Evolutionary conservation across 2,797 vertebrate species (phyloP).

Genomic region (Ficedula albicollis): DNA sequence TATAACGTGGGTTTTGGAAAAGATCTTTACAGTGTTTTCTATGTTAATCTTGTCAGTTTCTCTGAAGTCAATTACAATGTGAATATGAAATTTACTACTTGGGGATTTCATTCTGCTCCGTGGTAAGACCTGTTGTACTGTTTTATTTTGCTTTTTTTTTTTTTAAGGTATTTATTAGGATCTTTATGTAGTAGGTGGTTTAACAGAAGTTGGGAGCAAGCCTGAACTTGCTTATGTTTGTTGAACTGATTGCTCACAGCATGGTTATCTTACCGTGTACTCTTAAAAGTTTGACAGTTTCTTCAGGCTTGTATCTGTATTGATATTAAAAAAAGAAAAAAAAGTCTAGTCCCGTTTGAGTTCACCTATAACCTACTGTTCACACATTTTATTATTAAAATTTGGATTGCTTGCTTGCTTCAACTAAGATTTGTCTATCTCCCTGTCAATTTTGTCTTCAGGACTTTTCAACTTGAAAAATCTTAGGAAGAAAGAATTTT

Average conservation of each 20-base stretch:
- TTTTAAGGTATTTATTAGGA: not conserved
- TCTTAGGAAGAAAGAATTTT: not conserved
- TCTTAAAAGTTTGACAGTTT: not conserved
- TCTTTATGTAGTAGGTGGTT: not conserved
- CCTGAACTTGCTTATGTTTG: not conserved
- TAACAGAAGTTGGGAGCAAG: not conserved
- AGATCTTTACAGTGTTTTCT: not conserved
- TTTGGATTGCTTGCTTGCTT: not conserved
- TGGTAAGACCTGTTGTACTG: not conserved
- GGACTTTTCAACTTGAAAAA: not conserved
- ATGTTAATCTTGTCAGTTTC: not conserved
- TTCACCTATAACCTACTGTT: not conserved
- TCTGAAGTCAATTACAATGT: not conserved
- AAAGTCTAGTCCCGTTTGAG: too few relatives aligned
- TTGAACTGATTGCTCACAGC: not conserved
- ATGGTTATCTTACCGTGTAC: not conserved
- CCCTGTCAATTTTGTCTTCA: not conserved
- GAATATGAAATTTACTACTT: not conserved
- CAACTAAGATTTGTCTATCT: not conserved
- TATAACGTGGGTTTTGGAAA: not conserved
- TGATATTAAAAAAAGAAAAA: not conserved
- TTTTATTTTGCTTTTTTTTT: not conserved
- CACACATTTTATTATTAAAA: not conserved
- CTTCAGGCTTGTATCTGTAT: not conserved
- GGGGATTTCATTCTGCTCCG: not conserved